These are phyloP conservation scores for Aurelia coerulea DNA, from an alignment of 30 jellyfish, hydroid and myxozoan genomes.

Conservation along the genomic window DNA sequence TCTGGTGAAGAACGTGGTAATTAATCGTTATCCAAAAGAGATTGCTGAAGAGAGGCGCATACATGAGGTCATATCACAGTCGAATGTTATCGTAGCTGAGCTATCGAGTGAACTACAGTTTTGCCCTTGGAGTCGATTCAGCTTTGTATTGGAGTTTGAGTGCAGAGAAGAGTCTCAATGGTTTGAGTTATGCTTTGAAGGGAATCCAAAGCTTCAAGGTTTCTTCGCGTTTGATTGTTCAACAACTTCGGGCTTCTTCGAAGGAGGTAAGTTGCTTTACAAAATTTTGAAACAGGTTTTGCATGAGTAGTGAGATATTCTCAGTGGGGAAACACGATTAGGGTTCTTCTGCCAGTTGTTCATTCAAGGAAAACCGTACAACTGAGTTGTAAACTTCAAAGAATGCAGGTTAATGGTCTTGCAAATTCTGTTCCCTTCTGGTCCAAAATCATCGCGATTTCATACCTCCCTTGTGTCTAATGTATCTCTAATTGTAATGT, in stretches of 20 bases:
- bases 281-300: too few species aligned
- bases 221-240: slow-evolving; percentile 44
- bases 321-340: too few species aligned
- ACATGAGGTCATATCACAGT: slow-evolving; percentile 46
- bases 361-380: too few species aligned
- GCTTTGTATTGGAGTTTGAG: slow-evolving; percentile 75
- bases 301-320: too few species aligned
- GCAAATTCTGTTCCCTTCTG: too few species aligned
- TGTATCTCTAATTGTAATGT: too few species aligned
- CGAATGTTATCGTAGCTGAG: slow-evolving; percentile 78
- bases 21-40: slow-evolving; percentile 62
- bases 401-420: too few species aligned
- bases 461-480: too few species aligned
- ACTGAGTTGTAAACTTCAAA: too few species aligned
- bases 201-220: slow-evolving; percentile 61
- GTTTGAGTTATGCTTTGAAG: slow-evolving; percentile 58
- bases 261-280: slow-evolving; percentile 26
- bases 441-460: too few species aligned
- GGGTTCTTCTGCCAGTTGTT: too few species aligned
- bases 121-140: slow-evolving; percentile 85
- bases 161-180: slow-evolving; percentile 66
- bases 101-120: slow-evolving; percentile 59
- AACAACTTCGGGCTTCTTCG: neutral
- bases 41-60: slow-evolving; percentile 50
- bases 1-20: slow-evolving; percentile 31